Evolutionary conservation across 2,113 vertebrate species (phyloP).

Genomic region (Cryptotis parvus): DNA sequence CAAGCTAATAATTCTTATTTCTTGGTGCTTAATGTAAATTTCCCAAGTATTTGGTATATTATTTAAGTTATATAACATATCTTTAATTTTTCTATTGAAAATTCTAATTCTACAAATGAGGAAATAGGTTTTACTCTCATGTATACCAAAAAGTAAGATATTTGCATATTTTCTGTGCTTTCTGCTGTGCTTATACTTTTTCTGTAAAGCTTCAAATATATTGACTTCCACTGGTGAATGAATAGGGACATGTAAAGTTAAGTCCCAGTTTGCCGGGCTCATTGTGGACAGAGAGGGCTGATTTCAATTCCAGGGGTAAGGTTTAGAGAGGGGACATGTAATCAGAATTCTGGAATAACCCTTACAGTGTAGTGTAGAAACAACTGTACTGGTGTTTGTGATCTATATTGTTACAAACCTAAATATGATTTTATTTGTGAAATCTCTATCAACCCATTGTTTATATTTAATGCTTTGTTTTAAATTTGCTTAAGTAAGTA

Average conservation of each 20-base stretch:
- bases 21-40: not conserved
- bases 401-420: not conserved
- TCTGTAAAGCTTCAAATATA: not conserved
- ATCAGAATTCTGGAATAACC: not conserved
- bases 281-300: not conserved
- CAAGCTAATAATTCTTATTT: not conserved
- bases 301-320: not conserved
- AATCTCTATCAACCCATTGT: not conserved
- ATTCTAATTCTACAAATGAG: not conserved
- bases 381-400: not conserved
- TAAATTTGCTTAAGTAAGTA: not conserved
- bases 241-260: not conserved
- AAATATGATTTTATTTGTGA: conserved; percentile 18
- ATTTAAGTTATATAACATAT: not conserved
- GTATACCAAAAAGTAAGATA: not conserved
- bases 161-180: not conserved
- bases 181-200: not conserved
- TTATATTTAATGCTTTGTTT: not conserved
- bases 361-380: not conserved
- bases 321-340: not conserved
- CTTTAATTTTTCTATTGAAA: not conserved
- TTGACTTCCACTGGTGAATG: not conserved
- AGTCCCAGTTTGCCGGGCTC: not conserved
- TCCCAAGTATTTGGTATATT: conserved; percentile 1
- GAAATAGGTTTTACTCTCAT: not conserved